Evolutionary conservation across 2,888 invertebrate genomes (phyloP), one percentile per base, ranked within the genome.

Genomic region (Piscicola geometra): DNA sequence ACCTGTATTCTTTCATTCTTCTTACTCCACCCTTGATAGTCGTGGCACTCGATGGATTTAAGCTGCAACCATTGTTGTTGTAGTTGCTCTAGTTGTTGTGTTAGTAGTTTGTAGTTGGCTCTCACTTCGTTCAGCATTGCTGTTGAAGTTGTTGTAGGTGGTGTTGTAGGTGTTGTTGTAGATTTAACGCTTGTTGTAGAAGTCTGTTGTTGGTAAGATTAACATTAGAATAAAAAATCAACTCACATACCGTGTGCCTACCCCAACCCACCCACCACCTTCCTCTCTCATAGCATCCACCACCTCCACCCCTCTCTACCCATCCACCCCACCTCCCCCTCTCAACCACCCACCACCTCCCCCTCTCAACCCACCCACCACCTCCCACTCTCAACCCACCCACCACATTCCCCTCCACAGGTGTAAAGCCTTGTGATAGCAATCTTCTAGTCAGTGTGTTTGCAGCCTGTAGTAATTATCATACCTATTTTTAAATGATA

Each of bases 1-100:
- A 56, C 60, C 60, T 56, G 60, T 21, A 71, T 41, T 32, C 9
- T 30, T 28, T 21, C 47, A 71, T 71, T 70, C 41, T 28, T 41
- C 1, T 1, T 28, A 1, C 28, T 28, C 1, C n/a, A 71, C 12
- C 41, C 25, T 35, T 35, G 18, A n/a, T 69, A 36, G 21, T 18
- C 21, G 15, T 3, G 1, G n/a, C 35, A 25, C 18, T 21, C 21
- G 21, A 33, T 0, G 15, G 33, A 9, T 21, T 15, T 36, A 1
- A n/a, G 36, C 41, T 69, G n/a, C 69, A 25, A 33, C 28, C 25
- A 69, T 28, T 25, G 25, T 0, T 21, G 28, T n/a, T 36, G 0
- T 33, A 35, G 25, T 28, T 36, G 18, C 35, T 30, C 9, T n/a
- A 69, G 69, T 36, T 35, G 41, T 25, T 36, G 25, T 0, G 70